Conservation (phyloP, 2,888 invertebrate genomes). For the Morpho achilles region DNA sequence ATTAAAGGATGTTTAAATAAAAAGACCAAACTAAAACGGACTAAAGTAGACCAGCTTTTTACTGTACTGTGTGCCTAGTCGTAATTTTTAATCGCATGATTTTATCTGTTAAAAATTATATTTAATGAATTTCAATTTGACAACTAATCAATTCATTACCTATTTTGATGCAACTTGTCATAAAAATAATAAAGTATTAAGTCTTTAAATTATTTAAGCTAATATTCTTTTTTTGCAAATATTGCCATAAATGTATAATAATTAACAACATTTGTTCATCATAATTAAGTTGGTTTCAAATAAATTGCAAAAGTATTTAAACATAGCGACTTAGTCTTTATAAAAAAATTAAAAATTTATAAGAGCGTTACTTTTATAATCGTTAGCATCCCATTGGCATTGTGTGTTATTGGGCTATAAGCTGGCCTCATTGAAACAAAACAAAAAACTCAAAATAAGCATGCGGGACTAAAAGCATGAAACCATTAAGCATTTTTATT, state of each 20-base stretch:
- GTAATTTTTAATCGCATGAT: too few species aligned
- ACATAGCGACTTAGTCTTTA: not conserved
- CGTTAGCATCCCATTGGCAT: slow-evolving; percentile 26
- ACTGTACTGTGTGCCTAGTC: not conserved
- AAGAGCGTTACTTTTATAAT: slow-evolving; percentile 1
- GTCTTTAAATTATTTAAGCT: too few species aligned
- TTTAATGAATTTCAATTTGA: too few species aligned
- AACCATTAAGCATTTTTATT: slow-evolving; percentile 71
- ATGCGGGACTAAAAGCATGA: slow-evolving; percentile 75
- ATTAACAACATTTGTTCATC: too few species aligned
- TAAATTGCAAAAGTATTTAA: too few species aligned
- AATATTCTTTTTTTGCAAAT: too few species aligned
- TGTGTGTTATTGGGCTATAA: slow-evolving; percentile 35
- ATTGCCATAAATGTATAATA: too few species aligned
- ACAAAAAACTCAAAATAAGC: slow-evolving; percentile 50
- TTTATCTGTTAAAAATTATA: too few species aligned
- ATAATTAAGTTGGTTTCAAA: too few species aligned
- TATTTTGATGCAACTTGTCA: too few species aligned
- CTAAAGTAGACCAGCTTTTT: slow-evolving; percentile 46
- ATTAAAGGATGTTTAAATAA: slow-evolving; percentile 43
- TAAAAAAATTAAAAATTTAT: not conserved
- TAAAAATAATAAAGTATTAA: too few species aligned
- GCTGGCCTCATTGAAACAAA: slow-evolving; percentile 53
- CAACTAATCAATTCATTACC: too few species aligned
- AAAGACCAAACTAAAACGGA: slow-evolving; percentile 43